A percentile compares a stretch with the other conserved stretches of the same genome.
phyloP scores from a whole-genome alignment of 2,797 vertebrate species.

The Halcyon badia region DNA sequence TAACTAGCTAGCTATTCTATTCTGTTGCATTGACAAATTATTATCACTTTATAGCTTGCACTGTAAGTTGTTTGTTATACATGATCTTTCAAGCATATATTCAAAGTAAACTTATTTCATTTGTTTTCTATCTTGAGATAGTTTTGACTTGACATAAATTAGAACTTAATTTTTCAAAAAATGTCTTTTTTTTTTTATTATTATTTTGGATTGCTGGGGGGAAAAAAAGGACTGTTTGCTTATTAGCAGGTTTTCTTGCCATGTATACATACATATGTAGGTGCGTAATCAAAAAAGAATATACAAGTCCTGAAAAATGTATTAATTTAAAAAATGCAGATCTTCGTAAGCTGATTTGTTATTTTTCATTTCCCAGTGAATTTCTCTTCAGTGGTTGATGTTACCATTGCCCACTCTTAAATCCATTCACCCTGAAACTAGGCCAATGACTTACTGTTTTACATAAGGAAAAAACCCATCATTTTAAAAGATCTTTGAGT shows the following conservation, averaged over 20 bases:
- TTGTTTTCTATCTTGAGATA: background rate
- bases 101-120: background rate
- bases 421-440: background rate
- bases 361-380: background rate
- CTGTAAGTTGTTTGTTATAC: background rate
- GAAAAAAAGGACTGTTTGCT: background rate
- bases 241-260: background rate
- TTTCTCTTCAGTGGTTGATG: background rate
- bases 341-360: background rate
- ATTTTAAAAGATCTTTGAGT: background rate
- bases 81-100: background rate
- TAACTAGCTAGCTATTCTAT: background rate
- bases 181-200: background rate
- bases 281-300: background rate
- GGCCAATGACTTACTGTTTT: background rate
- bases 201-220: background rate
- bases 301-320: background rate
- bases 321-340: background rate
- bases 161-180: background rate
- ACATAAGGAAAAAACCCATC: background rate
- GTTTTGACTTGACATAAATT: background rate
- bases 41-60: background rate
- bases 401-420: background rate
- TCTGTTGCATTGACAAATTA: background rate
- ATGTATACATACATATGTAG: accelerated